Conservation (phyloP, 1,140 invertebrate genomes). For the Triops longicaudatus region DNA sequence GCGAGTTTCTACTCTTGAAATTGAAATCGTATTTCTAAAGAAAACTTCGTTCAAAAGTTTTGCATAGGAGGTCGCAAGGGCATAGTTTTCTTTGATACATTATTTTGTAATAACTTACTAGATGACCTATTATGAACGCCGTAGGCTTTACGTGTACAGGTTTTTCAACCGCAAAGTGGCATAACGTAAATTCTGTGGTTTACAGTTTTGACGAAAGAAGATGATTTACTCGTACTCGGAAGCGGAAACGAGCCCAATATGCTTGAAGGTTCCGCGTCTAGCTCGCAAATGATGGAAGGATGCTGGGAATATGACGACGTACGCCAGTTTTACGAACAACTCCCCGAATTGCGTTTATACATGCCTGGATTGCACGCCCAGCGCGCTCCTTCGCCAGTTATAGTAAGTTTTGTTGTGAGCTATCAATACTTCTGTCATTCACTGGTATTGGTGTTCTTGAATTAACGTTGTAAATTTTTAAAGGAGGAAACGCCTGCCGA, state of each 20-base stretch:
- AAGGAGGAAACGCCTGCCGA: constrained; percentile 39
- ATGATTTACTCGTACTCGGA: constrained; percentile 16
- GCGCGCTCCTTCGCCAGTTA: neutral
- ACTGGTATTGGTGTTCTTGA: too few relatives aligned
- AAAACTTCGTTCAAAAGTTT: too few relatives aligned
- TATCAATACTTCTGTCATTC: too few relatives aligned
- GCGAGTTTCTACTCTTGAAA: too few relatives aligned
- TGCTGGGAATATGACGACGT: constrained; percentile 11
- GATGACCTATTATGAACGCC: too few relatives aligned
- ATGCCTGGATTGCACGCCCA: neutral
- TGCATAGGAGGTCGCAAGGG: too few relatives aligned
- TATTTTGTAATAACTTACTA: too few relatives aligned
- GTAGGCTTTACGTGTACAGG: too few relatives aligned
- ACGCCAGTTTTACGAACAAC: neutral
- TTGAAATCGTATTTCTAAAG: too few relatives aligned
- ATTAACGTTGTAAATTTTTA: constrained; percentile 36
- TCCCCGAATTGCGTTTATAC: neutral
- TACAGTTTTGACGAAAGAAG: constrained; percentile 32
- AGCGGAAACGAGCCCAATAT: neutral
- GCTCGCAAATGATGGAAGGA: neutral
- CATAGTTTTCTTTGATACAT: too few relatives aligned
- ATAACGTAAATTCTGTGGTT: too few relatives aligned
- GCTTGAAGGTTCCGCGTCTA: neutral
- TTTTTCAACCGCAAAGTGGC: too few relatives aligned
- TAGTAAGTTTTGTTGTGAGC: constrained; percentile 28